Percentiles rank a stretch among this genome's conserved stretches.
Conservation (phyloP, 2,797 vertebrate species). For the Crocidura indochinensis region DNA sequence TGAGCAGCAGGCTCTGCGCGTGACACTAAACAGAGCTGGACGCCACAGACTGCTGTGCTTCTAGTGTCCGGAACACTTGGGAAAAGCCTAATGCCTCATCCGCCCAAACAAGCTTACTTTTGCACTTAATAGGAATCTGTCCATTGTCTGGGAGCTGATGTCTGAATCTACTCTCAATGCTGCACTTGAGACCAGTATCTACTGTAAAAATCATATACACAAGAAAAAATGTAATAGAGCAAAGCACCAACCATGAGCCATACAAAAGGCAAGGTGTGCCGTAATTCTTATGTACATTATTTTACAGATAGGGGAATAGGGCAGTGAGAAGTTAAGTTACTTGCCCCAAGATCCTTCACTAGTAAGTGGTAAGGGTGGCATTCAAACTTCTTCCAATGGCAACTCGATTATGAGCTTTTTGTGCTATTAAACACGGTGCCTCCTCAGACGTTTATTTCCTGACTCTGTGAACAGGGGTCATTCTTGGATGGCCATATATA, state of each 20-base stretch:
- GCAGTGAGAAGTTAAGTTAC: not conserved
- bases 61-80: not conserved
- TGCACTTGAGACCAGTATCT: not conserved
- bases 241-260: not conserved
- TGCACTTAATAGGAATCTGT: not conserved
- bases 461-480: too few species aligned
- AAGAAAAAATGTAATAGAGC: not conserved
- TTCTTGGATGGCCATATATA: too few species aligned
- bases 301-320: not conserved
- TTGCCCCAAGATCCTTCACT: not conserved
- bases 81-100: not conserved
- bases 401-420: not conserved
- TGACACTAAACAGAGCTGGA: conserved; percentile 4
- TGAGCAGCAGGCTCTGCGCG: not conserved
- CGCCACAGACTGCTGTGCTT: not conserved
- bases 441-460: too few species aligned
- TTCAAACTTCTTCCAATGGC: not conserved
- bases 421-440: not conserved
- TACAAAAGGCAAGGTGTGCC: not conserved
- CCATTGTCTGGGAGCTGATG: not conserved
- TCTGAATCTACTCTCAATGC: not conserved
- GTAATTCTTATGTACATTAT: not conserved
- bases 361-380: not conserved
- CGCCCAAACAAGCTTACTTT: not conserved
- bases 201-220: not conserved